phyloP scores from a whole-genome alignment of 2,888 invertebrate genomes.

The Endomychus coccineus region DNA sequence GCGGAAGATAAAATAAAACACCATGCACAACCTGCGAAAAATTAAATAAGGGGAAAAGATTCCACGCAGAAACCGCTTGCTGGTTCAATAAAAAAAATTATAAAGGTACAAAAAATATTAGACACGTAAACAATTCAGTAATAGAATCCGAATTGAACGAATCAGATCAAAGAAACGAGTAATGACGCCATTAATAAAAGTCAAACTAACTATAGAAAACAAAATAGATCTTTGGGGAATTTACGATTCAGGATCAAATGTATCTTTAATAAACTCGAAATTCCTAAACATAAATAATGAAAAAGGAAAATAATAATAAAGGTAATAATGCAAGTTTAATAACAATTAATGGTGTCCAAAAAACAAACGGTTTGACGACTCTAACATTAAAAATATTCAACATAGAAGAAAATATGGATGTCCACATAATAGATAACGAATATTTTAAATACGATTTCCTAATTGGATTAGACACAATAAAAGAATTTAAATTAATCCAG shows the following conservation, averaged over 20 bases:
- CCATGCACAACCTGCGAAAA: conserved; percentile 25
- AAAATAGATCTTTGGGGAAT: too few relatives aligned
- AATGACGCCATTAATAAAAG: too few relatives aligned
- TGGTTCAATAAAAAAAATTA: conserved; percentile 19
- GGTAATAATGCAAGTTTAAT: neutral
- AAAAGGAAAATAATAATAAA: neutral
- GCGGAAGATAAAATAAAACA: conserved; percentile 21
- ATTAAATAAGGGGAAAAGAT: conserved; percentile 23
- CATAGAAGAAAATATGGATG: neutral
- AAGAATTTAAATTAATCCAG: neutral
- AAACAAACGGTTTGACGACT: neutral
- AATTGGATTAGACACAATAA: conserved; percentile 1
- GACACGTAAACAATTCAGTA: conserved; percentile 22
- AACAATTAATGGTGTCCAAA: neutral
- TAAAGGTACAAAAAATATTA: conserved; percentile 14
- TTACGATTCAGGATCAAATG: conserved; percentile 22
- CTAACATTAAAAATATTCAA: neutral
- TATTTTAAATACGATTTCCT: conserved; percentile 2
- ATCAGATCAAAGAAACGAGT: conserved; percentile 20
- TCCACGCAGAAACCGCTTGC: conserved; percentile 19
- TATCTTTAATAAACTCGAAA: conserved; percentile 22
- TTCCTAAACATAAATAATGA: conserved; percentile 1
- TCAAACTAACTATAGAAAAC: too few relatives aligned
- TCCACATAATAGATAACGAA: conserved; percentile 1
- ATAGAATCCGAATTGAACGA: conserved; percentile 22